A percentile compares a stretch with the other conserved stretches of the same genome.
Conservation (phyloP, 2,113 vertebrate species). For the Lepidothrix coronata region DNA sequence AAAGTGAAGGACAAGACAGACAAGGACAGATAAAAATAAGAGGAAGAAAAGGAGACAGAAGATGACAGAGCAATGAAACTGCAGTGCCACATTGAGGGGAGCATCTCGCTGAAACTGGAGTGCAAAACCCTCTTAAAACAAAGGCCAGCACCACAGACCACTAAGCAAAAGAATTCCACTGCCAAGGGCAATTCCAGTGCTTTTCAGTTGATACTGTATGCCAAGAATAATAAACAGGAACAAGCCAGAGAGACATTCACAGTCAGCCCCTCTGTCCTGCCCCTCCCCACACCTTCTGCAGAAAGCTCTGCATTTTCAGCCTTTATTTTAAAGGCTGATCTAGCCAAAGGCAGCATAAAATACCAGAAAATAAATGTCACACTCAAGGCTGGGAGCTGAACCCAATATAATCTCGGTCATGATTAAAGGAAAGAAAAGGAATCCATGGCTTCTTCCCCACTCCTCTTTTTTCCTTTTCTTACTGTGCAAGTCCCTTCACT, state of each 20-base stretch:
- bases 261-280: neutral
- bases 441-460: neutral
- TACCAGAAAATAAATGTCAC: neutral
- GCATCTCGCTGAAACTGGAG: accelerated
- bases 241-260: neutral
- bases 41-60: neutral
- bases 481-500: neutral
- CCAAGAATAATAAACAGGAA: neutral
- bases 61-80: neutral
- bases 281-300: neutral
- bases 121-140: neutral
- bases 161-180: neutral
- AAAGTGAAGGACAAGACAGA: neutral
- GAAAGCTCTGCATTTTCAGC: accelerated
- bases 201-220: neutral
- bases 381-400: neutral
- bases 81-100: neutral
- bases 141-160: neutral
- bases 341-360: neutral
- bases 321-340: neutral
- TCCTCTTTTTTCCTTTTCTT: neutral
- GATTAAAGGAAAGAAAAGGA: neutral
- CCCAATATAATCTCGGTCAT: accelerated
- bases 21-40: slow-evolving; percentile 10
- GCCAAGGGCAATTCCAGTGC: neutral